Base-by-base conservation (phyloP, 2,797 vertebrate species). In the Myiotriccus ornatus region DNA sequence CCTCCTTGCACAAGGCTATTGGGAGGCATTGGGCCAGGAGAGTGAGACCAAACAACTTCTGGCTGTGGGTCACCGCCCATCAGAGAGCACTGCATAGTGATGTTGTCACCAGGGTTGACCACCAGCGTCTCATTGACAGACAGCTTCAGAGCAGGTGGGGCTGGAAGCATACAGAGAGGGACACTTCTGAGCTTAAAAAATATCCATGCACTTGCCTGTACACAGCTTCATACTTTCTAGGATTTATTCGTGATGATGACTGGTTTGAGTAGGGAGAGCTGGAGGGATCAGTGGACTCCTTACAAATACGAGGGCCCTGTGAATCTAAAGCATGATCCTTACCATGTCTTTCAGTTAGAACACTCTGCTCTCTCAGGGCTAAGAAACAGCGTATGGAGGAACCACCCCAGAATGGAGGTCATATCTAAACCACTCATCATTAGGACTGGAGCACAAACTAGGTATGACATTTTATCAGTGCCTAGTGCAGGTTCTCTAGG, bases 41-140 rank as follows among this genome's bases (percentile, higher is more conserved):
- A 99, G 22, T 99, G 98, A 6, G 99, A 98, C 99, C 99, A 99
- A 11, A 96, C 96, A 70, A 99, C 98, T 20, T 97, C 98, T 44
- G 99, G 99, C 1, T 83, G 87, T 9, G 99, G 99, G 63, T 99
- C 99, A 4, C 99, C 99, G 0, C 98, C 98, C 0, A 60, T 98
- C 92, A 99, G 98, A 84, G 98, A 98, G 73, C 99, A 99, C 90
- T 98, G 98, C 90, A 99, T 97, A 4, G 98, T 98, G 91, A 99
- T 97, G 50, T 99, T 98, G 96, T 99, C 98, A 47, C 99, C 99
- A 0, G 99, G 99, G 94, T 99, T 99, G 91, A 99, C 99, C 96
- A 99, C 99, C 95, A 99, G 96, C 0, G 99, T 99, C 97, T 99
- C 99, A 4, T 99, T 99, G 92, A 99, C 99, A 7, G 99, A 99